These are phyloP conservation scores for Pseudochaenichthys georgianus DNA, from an alignment of 2,797 vertebrate genomes.

Conservation along the genomic window DNA sequence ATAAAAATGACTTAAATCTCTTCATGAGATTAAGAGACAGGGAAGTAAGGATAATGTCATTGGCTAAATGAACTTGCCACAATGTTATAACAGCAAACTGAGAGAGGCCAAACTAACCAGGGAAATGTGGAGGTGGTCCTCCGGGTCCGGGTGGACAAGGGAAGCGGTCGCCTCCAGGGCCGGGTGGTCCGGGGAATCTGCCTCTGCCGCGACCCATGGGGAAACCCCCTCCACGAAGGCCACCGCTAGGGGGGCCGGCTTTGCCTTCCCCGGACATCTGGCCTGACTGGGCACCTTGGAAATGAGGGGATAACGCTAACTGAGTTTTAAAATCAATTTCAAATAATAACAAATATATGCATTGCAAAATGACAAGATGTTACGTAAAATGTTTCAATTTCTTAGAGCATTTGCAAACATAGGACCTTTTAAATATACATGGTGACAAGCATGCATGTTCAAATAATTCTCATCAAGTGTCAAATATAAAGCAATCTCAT, in stretches of 20 bases:
- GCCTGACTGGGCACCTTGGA: constrained; percentile 92
- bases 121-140: constrained; percentile 96
- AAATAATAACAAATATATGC: constrained; percentile 1
- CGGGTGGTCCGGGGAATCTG: constrained; percentile 93
- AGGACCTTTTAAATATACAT: neutral
- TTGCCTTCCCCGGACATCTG: constrained; percentile 99
- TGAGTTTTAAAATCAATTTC: neutral
- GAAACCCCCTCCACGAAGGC: constrained; percentile 91
- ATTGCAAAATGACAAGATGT: neutral
- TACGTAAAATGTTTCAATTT: neutral
- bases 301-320: neutral
- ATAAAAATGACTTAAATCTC: neutral
- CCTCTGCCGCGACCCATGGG: constrained; percentile 94
- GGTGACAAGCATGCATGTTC: neutral
- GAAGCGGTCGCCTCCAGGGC: constrained; percentile 95
- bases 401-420: neutral
- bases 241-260: constrained; percentile 95
- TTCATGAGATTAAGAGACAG: neutral
- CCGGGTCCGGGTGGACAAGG: constrained; percentile 95
- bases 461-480: neutral
- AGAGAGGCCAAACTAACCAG: constrained; percentile 84
- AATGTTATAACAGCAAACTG: neutral
- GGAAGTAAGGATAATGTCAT: neutral
- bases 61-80: neutral
- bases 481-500: neutral